Evolutionary conservation across 2,888 invertebrate species (phyloP), one percentile per base, ranked within the genome.

Genomic region (Lepidonotus clava): DNA sequence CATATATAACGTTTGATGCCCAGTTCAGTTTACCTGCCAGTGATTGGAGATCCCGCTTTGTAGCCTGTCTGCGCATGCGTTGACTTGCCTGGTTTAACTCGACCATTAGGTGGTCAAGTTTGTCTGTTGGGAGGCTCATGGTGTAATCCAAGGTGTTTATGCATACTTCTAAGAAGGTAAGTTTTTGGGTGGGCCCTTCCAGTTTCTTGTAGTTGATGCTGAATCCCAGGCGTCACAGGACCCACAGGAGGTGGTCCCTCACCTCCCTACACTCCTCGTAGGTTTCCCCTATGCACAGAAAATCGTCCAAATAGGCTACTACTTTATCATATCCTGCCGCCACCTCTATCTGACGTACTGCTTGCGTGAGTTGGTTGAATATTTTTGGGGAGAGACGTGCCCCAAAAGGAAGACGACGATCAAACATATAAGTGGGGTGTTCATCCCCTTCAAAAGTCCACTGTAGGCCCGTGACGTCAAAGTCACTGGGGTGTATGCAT

Each of bases 361-460:
- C 84, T 38, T 67, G 67, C 32, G 84, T 85, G 0, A 86, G 34
- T 18, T 28, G n/a, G 51, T 86, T 51, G 84, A 86, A 86, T 24
- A 56, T 51, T 34, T 24, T 34, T 11, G 71, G 24, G 14, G 83
- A 24, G 32, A 71, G 24, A 18, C 86, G 28, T 24, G 84, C 83
- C n/a, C 86, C 86, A 67, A 86, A 86, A 11, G 66, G 53, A 18
- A 84, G 53, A 28, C 51, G 5, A 4, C 28, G n/a, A 38, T 84
- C 86, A 5, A 6, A 1, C 36, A 85, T 40, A n/a, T 71, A 71
- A 71, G 36, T 66, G 14, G 53, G 53, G 53, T 14, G 11, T 11
- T 28, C 28, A 2, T 34, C 85, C 0, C n/a, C 38, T 76, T 76
- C 41, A 86, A 76, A 71, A 24, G 28, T 11, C 86, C 86, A 76